Conservation (phyloP, 1,140 invertebrate species). For the Subanguina moxae region DNA sequence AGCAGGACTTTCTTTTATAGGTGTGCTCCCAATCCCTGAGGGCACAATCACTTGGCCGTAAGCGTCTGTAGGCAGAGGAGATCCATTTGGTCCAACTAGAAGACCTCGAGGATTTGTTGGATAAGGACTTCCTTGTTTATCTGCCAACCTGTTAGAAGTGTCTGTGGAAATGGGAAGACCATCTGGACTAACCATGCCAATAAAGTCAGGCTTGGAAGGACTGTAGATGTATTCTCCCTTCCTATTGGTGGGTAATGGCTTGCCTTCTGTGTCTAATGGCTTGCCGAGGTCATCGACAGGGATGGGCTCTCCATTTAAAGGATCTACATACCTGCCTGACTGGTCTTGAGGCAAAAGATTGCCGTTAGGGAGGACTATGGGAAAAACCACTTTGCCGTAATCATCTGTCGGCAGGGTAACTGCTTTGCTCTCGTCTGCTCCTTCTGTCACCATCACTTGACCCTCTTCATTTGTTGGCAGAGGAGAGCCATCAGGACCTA, state of each 20-base stretch:
- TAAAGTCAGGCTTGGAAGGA: background rate
- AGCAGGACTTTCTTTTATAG: background rate
- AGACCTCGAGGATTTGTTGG: slow-evolving; percentile 22
- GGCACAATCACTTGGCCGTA: slow-evolving; percentile 9
- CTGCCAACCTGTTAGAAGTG: slow-evolving; percentile 23
- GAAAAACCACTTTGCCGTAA: slow-evolving; percentile 44
- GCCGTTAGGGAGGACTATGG: slow-evolving; percentile 38
- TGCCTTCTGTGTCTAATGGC: slow-evolving; percentile 31
- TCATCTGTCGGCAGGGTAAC: slow-evolving; percentile 42
- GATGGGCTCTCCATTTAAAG: slow-evolving; percentile 26
- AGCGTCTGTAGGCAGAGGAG: slow-evolving; percentile 28
- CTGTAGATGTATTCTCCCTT: slow-evolving; percentile 18
- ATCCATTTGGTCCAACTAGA: slow-evolving; percentile 35
- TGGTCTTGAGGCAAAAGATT: slow-evolving; percentile 32
- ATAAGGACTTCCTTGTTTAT: slow-evolving; percentile 21
- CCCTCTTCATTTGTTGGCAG: slow-evolving; percentile 27
- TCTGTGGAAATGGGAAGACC: slow-evolving; percentile 39
- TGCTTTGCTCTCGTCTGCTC: background rate
- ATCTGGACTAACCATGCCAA: slow-evolving; percentile 38
- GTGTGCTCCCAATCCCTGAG: background rate
- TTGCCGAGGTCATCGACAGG: slow-evolving; percentile 24
- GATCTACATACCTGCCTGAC: slow-evolving; percentile 27
- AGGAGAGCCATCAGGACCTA: slow-evolving; percentile 39
- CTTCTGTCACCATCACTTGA: background rate
- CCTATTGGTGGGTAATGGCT: slow-evolving; percentile 24